Evolutionary conservation across 2,113 vertebrate species (phyloP).

Genomic region (Ariopsis seemanni): DNA sequence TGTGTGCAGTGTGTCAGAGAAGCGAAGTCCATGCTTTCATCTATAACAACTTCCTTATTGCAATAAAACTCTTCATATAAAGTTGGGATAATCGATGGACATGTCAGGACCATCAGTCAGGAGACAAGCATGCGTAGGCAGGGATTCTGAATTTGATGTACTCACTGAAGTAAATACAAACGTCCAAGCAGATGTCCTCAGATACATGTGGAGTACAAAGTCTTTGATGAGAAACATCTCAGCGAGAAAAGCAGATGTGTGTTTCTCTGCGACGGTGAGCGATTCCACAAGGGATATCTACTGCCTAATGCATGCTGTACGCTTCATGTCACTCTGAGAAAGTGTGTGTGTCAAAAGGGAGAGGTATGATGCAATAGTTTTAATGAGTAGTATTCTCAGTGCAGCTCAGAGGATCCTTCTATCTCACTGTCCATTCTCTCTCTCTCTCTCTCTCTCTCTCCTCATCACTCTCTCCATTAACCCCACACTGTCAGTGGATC

Average conservation of each 20-base stretch:
- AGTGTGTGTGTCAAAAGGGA: conserved; percentile 13
- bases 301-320: background rate
- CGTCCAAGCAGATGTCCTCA: background rate
- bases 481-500: conserved; percentile 30
- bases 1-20: background rate
- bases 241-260: background rate
- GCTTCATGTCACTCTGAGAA: background rate
- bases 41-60: background rate
- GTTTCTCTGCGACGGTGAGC: background rate
- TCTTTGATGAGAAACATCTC: conserved; percentile 13
- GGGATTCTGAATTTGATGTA: background rate
- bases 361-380: conserved; percentile 32
- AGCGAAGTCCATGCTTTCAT: background rate
- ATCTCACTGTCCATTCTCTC: background rate
- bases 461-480: conserved; percentile 30
- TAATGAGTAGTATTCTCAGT: conserved; percentile 17
- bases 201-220: conserved; percentile 1
- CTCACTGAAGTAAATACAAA: background rate
- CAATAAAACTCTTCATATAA: background rate
- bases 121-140: background rate
- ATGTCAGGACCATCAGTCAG: background rate
- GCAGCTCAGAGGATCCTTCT: background rate
- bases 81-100: background rate
- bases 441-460: background rate
- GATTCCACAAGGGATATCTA: conserved; percentile 8